Base-by-base conservation (phyloP, 1,140 invertebrate genomes). In the Ylistrum balloti region DNA sequence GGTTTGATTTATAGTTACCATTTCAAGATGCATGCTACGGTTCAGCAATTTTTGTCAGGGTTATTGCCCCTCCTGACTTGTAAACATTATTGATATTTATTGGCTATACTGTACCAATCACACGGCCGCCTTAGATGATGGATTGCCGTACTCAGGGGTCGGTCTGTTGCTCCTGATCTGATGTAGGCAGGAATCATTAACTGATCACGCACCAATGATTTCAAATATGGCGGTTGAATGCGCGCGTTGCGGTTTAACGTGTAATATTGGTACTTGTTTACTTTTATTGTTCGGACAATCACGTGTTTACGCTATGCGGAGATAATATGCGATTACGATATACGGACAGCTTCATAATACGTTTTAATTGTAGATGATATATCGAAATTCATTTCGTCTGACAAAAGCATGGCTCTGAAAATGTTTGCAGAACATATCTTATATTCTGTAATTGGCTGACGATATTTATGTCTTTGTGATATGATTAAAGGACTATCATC, bases 1-100 rank as follows among this genome's bases (percentile, higher is more conserved):
- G 56, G 56, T n/a, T 22, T 74, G 56, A 74, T 74, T 74, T 74
- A 74, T 74, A 22, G 56, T 5, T 28, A 74, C 56, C n/a, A 74
- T 74, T 74, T 74, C 56, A 74, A 74, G 56, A 74, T 74, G 22
- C 56, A 74, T n/a, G 56, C 56, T 74, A 74, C 56, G 56, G 22
- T 74, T n/a, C 56, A 74, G 28, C 56, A n/a, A 74, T 74, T n/a
- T 74, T 74, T 74, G 56, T 74, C 56, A 5, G 56, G 28, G 56
- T 74, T 74, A 74, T 74, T 74, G 56, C 56, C 56, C 56, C 56
- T 74, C n/a, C 28, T 74, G 56, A 74, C 56, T 74, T 74, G 56
- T 74, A 74, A 74, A 74, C n/a, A 74, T 74, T 74, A 74, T 74
- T 74, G 56, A 74, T 74, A 74, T 74, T 74, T 74, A 74, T 74